A percentile compares a stretch with the other conserved stretches of the same genome.
phyloP scores from a whole-genome alignment of 2,888 invertebrate species.

The Protophormia terraenovae region DNA sequence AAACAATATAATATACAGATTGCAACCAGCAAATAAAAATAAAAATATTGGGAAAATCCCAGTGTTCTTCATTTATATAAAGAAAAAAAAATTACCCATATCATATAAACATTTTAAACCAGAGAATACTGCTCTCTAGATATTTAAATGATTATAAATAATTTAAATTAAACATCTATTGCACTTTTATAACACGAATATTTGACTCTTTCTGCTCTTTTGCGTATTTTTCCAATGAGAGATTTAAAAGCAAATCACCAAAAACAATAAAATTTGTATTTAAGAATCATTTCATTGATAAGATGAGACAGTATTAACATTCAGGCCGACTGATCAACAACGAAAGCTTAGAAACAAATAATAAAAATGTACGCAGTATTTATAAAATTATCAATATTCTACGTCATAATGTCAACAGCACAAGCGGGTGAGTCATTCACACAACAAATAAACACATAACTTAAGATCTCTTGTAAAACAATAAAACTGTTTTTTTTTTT shows the following conservation, averaged over 20 bases:
- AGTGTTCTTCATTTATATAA: not conserved
- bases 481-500: not conserved
- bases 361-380: constrained; percentile 37
- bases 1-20: not conserved
- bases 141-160: not conserved
- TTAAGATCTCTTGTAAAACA: not conserved
- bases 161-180: no score
- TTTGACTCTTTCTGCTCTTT: not conserved
- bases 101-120: not conserved
- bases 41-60: not conserved
- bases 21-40: not conserved
- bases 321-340: constrained; percentile 2
- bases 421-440: constrained; percentile 39
- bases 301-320: constrained; percentile 1
- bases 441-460: not conserved
- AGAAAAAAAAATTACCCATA: not conserved
- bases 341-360: not conserved
- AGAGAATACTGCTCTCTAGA: not conserved
- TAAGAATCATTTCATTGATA: constrained; percentile 10
- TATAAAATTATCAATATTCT: not conserved
- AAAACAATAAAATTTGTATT: not conserved
- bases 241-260: not conserved
- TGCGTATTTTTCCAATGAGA: not conserved
- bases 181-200: not conserved
- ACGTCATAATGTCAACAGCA: not conserved